phyloP scores from a whole-genome alignment of 2,797 vertebrate genomes.

The Poliocrania exsul region DNA sequence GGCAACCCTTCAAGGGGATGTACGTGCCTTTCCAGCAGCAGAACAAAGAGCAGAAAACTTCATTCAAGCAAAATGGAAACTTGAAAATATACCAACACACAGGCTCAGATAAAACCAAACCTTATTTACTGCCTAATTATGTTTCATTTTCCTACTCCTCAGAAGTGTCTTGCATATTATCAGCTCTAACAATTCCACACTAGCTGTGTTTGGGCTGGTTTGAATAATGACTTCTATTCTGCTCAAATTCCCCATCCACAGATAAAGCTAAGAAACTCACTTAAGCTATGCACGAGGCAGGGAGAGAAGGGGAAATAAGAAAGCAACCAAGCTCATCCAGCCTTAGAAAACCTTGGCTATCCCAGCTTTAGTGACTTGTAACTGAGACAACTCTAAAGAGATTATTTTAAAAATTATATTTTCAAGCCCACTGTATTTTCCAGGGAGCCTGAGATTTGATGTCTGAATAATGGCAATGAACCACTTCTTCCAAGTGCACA shows the following conservation, averaged over 20 bases:
- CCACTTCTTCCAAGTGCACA: not conserved
- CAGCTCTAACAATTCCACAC: not conserved
- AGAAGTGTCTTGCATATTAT: not conserved
- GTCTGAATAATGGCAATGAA: not conserved
- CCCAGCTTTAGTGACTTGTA: not conserved
- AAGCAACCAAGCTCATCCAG: not conserved
- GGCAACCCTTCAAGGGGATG: accelerated
- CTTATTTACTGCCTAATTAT: not conserved
- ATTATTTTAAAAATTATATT: not conserved
- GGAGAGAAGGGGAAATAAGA: not conserved
- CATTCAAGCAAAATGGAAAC: not conserved
- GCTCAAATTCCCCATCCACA: not conserved
- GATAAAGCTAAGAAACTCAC: not conserved
- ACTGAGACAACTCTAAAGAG: not conserved
- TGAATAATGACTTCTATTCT: not conserved
- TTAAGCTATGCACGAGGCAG: not conserved
- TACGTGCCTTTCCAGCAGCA: not conserved
- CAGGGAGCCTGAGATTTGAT: not conserved
- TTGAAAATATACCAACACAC: not conserved
- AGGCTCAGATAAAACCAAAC: not conserved
- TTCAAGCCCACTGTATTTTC: not conserved
- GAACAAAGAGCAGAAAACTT: not conserved
- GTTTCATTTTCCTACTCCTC: not conserved
- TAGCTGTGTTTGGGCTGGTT: not conserved
- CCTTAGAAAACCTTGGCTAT: not conserved